Conservation (phyloP, 1,140 invertebrate species). For the Caenorhabditis tropicalis region DNA sequence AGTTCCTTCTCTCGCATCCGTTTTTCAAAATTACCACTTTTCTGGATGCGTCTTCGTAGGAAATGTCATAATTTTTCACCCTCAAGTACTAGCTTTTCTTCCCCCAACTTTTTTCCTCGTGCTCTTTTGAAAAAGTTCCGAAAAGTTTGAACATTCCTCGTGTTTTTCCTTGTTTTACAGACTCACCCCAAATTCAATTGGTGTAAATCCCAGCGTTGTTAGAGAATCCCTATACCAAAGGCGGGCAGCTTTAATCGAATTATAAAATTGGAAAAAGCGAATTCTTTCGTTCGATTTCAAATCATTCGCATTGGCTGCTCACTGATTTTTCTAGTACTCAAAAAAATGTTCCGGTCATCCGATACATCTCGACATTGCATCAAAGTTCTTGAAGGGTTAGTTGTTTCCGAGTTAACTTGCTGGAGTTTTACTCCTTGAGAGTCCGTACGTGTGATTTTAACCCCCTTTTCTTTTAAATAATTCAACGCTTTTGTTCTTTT, state of each 20-base stretch:
- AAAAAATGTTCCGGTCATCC: constrained; percentile 15
- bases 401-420: neutral
- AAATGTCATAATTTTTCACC: constrained; percentile 21
- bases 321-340: neutral
- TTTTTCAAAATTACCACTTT: neutral
- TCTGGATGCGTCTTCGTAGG: neutral
- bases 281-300: neutral
- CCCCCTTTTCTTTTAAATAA: neutral
- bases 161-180: neutral
- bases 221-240: no score
- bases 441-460: neutral
- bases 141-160: neutral
- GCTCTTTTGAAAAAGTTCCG: constrained; percentile 11
- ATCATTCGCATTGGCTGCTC: neutral
- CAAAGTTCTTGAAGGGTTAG: constrained; percentile 43
- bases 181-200: neutral
- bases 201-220: no score
- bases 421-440: neutral
- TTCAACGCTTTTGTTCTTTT: neutral
- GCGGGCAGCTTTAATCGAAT: no score
- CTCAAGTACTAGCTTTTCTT: constrained; percentile 12
- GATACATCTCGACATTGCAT: constrained; percentile 29
- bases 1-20: neutral
- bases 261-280: neutral
- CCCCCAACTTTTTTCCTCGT: neutral